Evolutionary conservation across 2,113 vertebrate species (phyloP).

Genomic region (Caloenas nicobarica): DNA sequence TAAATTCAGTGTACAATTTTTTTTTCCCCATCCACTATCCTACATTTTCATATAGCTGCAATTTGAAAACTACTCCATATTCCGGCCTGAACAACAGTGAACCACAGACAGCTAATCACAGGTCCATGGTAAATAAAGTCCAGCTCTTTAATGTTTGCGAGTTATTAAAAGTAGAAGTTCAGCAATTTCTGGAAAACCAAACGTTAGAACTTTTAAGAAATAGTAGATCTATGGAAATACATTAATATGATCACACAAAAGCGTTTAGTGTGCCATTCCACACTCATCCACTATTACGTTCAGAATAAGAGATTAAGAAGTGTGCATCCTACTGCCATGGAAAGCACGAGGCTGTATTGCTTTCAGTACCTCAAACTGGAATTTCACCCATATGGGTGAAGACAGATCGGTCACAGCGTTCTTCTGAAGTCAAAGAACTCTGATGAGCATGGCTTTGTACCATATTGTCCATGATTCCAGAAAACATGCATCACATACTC

Average conservation of each 20-base stretch:
- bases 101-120: neutral
- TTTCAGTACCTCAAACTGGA: neutral
- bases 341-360: neutral
- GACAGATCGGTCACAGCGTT: neutral
- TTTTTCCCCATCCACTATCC: neutral
- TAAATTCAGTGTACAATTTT: neutral
- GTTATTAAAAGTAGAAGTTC: neutral
- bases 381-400: neutral
- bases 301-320: neutral
- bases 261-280: neutral
- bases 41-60: neutral
- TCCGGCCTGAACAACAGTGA: neutral
- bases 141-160: neutral
- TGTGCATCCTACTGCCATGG: rapidly evolving
- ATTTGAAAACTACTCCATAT: neutral
- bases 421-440: neutral
- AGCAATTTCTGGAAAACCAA: neutral
- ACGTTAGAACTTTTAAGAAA: neutral
- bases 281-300: neutral
- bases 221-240: neutral
- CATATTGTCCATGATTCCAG: rapidly evolving
- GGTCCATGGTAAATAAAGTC: neutral
- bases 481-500: neutral
- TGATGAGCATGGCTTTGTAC: neutral
- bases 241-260: neutral